Conservation (phyloP, 2,888 invertebrate genomes). For the Tupiocoris notatus region DNA sequence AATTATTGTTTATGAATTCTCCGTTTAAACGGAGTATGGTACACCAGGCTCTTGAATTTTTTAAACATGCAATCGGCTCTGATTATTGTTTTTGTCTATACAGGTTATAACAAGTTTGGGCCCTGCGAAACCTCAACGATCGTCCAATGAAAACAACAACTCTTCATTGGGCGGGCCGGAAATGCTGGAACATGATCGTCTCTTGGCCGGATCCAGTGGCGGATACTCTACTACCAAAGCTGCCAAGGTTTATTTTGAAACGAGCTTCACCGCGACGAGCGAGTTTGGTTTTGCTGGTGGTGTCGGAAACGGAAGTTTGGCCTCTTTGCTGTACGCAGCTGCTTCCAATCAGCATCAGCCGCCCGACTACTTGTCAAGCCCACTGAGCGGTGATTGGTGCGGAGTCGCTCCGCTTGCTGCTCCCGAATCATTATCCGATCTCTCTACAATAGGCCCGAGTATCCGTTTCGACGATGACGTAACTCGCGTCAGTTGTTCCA, state of each 20-base stretch:
- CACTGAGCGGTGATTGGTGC: slow-evolving; percentile 65
- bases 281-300: slow-evolving; percentile 55
- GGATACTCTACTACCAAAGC: slow-evolving; percentile 55
- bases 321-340: slow-evolving; percentile 50
- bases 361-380: slow-evolving; percentile 54
- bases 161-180: slow-evolving; percentile 54
- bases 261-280: slow-evolving; percentile 71
- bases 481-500: slow-evolving; percentile 37
- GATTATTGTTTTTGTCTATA: slow-evolving; percentile 48
- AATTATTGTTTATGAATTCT: no score
- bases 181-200: slow-evolving; percentile 51
- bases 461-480: slow-evolving; percentile 44
- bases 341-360: slow-evolving; percentile 33
- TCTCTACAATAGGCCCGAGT: slow-evolving; percentile 68
- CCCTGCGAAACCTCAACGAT: slow-evolving; percentile 73
- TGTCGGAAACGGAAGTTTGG: slow-evolving; percentile 6
- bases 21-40: no score
- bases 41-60: no score
- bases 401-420: slow-evolving; percentile 76
- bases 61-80: no score
- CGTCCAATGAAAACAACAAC: slow-evolving; percentile 50
- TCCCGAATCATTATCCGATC: slow-evolving; percentile 77
- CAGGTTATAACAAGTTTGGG: slow-evolving; percentile 77
- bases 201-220: slow-evolving; percentile 56
- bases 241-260: slow-evolving; percentile 65